These are phyloP conservation scores for Smittia aterrima DNA, from an alignment of 2,888 invertebrate species.

Conservation along the genomic window DNA sequence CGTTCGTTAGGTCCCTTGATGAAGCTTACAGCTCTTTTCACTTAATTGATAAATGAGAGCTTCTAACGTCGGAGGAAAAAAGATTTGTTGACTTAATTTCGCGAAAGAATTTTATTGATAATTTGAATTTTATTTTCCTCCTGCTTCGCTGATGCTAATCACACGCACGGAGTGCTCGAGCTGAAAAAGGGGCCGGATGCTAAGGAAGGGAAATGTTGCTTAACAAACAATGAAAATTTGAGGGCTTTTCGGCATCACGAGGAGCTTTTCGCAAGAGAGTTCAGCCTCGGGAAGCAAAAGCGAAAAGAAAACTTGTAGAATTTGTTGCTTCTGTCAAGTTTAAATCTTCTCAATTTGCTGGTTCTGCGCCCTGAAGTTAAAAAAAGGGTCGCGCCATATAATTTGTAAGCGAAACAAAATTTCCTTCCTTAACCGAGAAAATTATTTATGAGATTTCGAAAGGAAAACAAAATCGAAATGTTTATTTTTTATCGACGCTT, in stretches of 20 bases:
- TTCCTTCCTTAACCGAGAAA: background rate
- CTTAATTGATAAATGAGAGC: no score
- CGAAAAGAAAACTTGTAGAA: background rate
- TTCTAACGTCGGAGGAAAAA: no score
- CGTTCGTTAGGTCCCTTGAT: no score
- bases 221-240: background rate
- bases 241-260: no score
- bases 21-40: no score
- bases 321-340: background rate
- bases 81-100: slow-evolving; percentile 6
- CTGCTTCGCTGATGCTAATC: background rate
- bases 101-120: slow-evolving; percentile 1
- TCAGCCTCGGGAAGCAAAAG: no score
- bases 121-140: background rate
- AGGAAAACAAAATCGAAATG: background rate
- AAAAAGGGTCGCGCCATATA: background rate
- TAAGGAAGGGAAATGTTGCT: background rate
- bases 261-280: no score
- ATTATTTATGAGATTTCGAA: slow-evolving; percentile 2
- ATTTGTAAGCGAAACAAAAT: slow-evolving; percentile 1
- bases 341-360: slow-evolving; percentile 4
- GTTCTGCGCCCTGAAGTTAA: background rate
- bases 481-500: slow-evolving; percentile 2
- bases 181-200: background rate
- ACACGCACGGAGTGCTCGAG: background rate